Evolutionary conservation across 2,113 vertebrate genomes (phyloP), one percentile per base, ranked within the genome.

Genomic region (Mionectes macconnelli): DNA sequence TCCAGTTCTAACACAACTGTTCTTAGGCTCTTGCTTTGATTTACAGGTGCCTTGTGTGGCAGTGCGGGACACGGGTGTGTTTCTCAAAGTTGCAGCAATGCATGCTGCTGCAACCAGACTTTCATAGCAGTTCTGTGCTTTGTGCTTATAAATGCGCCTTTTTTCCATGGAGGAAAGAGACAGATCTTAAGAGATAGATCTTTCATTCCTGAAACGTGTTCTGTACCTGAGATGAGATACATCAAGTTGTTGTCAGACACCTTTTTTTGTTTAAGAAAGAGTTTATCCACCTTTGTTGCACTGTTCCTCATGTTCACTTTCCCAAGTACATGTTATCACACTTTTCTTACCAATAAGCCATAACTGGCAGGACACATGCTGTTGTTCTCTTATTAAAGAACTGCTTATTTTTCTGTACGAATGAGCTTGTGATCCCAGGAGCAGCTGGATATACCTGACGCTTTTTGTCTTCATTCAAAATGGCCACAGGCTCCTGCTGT

Each of bases 381-480:
- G 35, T 81, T 92, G n/a, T 19, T 84, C 23, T 67, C 25, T 52
- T 80, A 42, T 30, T 89, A 77, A 80, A 90, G 30, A 53, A 18
- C 25, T 85, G 67, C 39, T 77, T 76, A n/a, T 27, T 91, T 15
- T 62, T 91, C 39, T 77, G 13, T 63, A 20, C 0, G 3, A 80
- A 47, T 35, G 45, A 84, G 28, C 40, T 82, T 0, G 0, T 64
- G 47, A 63, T 89, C 25, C 24, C 40, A 53, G 87, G 23, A 94
- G 21, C 66, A 94, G 62, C 52, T 87, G 53, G 74, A 73, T 64
- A 37, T 45, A 73, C 62, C 78, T 57, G 44, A 25, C 75, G 37
- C 11, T 84, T 85, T 94, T 96, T 88, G 16, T 74, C 35, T 94
- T 62, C 27, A n/a, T 88, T 85, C 33, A 62, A 23, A 95, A 90